phyloP scores from a whole-genome alignment of 2,113 vertebrate genomes.

The Myiozetetes cayanensis region DNA sequence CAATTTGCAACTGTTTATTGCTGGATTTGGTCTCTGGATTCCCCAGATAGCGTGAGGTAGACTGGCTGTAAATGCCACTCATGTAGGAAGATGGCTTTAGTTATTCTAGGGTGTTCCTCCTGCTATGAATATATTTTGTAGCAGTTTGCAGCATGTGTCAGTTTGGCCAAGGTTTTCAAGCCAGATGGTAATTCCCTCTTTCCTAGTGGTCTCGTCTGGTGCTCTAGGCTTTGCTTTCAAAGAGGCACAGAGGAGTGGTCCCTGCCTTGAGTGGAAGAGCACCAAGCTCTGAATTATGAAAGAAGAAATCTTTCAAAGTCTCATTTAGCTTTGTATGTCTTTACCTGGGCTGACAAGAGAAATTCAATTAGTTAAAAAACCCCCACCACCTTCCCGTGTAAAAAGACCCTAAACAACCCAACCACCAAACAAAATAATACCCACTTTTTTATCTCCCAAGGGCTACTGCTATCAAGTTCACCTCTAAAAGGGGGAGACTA shows the following conservation, averaged over 20 bases:
- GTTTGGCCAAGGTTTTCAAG: neutral
- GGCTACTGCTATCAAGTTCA: neutral
- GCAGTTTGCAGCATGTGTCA: neutral
- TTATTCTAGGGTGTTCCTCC: neutral
- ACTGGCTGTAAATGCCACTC: neutral
- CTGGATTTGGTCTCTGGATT: neutral
- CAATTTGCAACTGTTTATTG: neutral
- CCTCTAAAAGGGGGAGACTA: neutral
- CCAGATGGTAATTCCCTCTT: neutral
- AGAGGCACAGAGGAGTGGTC: neutral
- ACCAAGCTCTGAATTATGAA: neutral
- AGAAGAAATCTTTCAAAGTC: neutral
- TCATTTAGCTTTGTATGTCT: neutral
- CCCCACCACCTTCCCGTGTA: neutral
- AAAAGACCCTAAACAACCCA: neutral
- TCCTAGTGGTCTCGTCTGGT: neutral
- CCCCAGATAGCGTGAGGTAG: accelerated
- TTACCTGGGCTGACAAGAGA: neutral
- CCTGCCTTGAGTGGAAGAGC: neutral
- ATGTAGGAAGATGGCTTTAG: neutral
- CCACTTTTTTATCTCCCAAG: neutral
- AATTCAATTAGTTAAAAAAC: neutral
- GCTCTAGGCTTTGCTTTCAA: neutral
- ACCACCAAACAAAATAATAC: too few species aligned
- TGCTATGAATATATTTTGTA: accelerated